Conservation (phyloP, 2,888 invertebrate species). For the Caenorhabditis japonica region DNA sequence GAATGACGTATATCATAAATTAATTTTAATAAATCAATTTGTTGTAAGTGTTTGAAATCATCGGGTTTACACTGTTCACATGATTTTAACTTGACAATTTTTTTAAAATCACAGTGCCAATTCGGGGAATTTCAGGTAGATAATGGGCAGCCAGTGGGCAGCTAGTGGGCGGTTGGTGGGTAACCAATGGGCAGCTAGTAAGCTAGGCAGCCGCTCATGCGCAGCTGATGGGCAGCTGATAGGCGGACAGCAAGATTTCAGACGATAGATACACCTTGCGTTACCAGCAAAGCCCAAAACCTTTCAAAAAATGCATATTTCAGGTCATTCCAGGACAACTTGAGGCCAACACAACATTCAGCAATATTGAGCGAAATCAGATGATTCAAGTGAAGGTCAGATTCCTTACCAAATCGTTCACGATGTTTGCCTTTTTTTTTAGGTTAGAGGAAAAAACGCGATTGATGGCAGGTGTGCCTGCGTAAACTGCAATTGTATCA, state of each 20-base stretch:
- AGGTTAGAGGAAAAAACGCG: constrained; percentile 36
- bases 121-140: no score
- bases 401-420: no score
- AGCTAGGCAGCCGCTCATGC: no score
- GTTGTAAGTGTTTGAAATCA: no score
- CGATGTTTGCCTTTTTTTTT: neutral
- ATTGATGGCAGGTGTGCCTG: constrained; percentile 36
- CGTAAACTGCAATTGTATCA: constrained; percentile 40
- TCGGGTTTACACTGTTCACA: neutral
- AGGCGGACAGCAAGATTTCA: no score
- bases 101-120: no score
- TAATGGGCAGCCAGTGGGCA: no score
- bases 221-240: no score
- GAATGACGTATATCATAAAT: no score
- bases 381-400: constrained; percentile 37
- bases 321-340: constrained; percentile 26
- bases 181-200: no score
- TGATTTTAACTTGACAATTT: no score
- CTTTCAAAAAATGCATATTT: constrained; percentile 3
- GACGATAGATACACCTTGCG: neutral
- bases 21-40: constrained; percentile 13
- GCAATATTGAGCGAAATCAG: constrained; percentile 14
- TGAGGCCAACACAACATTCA: constrained; percentile 11
- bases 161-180: no score
- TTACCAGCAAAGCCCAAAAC: constrained; percentile 2